A percentile compares a stretch with the other conserved stretches of the same genome.
These are phyloP conservation scores for Tipula vernalis DNA, from an alignment of 2,888 invertebrate genomes.

Conservation along the genomic window DNA sequence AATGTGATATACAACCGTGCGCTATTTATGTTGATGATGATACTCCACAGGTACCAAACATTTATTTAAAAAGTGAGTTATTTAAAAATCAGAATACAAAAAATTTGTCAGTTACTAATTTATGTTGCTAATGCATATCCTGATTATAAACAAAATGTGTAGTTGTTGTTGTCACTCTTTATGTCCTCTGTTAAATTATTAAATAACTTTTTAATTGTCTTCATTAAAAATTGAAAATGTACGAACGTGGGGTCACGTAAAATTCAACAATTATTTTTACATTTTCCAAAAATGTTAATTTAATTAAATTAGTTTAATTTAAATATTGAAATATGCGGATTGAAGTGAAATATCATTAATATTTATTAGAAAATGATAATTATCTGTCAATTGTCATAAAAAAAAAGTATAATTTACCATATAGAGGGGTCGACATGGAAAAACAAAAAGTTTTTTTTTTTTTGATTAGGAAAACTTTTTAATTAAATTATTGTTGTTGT, in stretches of 20 bases:
- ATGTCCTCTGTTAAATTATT: neutral
- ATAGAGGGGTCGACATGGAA: neutral
- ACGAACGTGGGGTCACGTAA: neutral
- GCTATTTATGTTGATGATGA: neutral
- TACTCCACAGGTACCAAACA: neutral
- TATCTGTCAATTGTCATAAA: neutral
- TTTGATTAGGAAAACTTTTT: neutral
- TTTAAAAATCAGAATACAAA: neutral
- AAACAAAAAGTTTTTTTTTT: neutral
- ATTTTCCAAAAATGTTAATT: neutral
- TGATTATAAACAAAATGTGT: neutral
- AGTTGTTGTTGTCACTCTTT: neutral
- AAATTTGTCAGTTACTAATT: neutral
- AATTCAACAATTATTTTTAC: neutral
- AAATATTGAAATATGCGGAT: neutral
- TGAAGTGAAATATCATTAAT: neutral
- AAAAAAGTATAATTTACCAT: neutral
- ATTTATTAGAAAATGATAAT: neutral
- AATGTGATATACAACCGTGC: neutral
- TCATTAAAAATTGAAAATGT: neutral
- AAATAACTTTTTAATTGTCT: slow-evolving; percentile 4
- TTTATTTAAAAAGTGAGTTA: neutral
- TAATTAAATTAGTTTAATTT: neutral
- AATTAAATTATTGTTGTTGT: neutral
- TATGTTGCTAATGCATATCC: neutral